Conservation (phyloP, 2,113 vertebrate species). For the Taurulus bubalis region DNA sequence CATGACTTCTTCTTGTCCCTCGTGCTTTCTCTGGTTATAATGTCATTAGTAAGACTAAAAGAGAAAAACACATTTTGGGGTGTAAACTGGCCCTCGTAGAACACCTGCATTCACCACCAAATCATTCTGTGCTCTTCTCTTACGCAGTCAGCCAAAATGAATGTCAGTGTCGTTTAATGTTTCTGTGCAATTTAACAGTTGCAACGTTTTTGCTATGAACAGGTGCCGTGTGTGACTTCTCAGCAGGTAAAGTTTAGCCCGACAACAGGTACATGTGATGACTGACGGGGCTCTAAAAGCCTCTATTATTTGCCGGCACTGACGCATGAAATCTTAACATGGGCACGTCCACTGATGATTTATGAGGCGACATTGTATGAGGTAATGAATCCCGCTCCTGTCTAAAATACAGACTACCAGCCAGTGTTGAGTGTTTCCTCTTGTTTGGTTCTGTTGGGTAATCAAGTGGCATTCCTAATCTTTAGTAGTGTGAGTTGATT, state of each 20-base stretch:
- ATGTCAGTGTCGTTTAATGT: conserved; percentile 9
- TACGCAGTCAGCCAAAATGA: neutral
- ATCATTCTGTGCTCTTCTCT: neutral
- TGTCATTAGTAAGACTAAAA: conserved; percentile 3
- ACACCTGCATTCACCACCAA: conserved; percentile 25
- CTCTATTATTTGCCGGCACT: neutral
- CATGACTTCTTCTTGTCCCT: conserved; percentile 22
- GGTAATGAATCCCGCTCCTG: neutral
- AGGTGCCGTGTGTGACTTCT: conserved; percentile 18
- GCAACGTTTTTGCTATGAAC: neutral
- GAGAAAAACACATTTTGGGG: neutral
- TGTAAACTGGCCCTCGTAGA: neutral
- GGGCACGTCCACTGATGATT: neutral
- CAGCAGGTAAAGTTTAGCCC: neutral
- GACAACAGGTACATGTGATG: neutral
- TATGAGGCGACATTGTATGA: neutral
- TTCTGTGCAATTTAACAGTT: conserved; percentile 33
- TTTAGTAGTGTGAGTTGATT: conserved; percentile 2
- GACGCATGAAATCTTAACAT: neutral
- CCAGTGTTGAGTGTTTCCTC: neutral
- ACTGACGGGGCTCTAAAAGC: neutral
- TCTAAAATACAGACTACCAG: neutral
- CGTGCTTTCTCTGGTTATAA: neutral
- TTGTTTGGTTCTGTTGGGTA: neutral
- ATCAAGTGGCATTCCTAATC: conserved; percentile 21